Evolutionary conservation across 2,888 invertebrate genomes (phyloP).

Genomic region (Morpho achilles): DNA sequence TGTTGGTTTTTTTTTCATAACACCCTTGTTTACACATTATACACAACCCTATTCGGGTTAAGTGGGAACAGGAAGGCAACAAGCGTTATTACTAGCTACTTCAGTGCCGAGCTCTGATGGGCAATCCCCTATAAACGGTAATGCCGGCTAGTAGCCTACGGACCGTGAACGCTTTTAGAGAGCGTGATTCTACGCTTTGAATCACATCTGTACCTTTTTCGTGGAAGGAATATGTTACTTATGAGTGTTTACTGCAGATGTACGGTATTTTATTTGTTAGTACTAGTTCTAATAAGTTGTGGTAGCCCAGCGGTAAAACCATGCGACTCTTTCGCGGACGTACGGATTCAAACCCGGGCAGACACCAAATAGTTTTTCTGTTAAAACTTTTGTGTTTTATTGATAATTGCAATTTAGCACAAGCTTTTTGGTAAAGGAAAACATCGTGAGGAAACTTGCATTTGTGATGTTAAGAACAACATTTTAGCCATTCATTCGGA

Average conservation of each 20-base stretch:
- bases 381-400: too few species aligned
- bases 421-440: too few species aligned
- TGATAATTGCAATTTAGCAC: too few species aligned
- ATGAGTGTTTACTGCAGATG: slow-evolving; percentile 9
- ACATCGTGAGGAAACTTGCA: too few species aligned
- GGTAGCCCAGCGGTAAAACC: too few species aligned
- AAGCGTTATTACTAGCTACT: slow-evolving; percentile 30
- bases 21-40: slow-evolving; percentile 25
- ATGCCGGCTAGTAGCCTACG: slow-evolving; percentile 25
- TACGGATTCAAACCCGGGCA: too few species aligned
- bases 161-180: slow-evolving; percentile 28
- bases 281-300: too few species aligned
- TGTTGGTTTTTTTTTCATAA: slow-evolving; percentile 12
- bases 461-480: too few species aligned
- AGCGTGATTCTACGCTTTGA: slow-evolving; percentile 22
- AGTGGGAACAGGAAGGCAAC: slow-evolving; percentile 27
- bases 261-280: slow-evolving; percentile 1
- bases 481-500: too few species aligned
- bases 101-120: slow-evolving; percentile 25
- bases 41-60: slow-evolving; percentile 26
- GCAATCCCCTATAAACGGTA: slow-evolving; percentile 33
- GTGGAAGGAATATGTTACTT: slow-evolving; percentile 13
- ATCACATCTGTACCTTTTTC: slow-evolving; percentile 23
- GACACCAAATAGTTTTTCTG: too few species aligned
- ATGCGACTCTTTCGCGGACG: too few species aligned